phyloP scores from a whole-genome alignment of 2,888 invertebrate species.

The Polyommatus icarus region DNA sequence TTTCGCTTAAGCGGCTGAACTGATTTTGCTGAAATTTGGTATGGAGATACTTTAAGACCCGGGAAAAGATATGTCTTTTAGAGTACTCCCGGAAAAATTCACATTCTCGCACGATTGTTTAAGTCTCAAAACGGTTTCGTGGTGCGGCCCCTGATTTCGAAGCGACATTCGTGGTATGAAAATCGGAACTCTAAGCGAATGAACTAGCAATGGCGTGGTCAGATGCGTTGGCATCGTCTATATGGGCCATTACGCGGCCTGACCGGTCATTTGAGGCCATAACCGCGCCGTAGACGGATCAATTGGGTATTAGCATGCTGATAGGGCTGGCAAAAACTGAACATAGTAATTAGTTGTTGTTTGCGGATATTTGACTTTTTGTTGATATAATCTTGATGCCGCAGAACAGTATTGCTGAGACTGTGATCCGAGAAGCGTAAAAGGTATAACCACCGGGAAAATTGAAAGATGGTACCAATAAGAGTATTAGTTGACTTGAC shows the following conservation, averaged over 20 bases:
- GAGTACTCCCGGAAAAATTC: no score
- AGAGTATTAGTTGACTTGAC: no score
- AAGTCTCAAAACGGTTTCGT: no score
- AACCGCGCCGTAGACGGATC: slow-evolving; percentile 52
- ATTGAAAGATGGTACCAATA: neutral
- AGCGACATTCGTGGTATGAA: neutral
- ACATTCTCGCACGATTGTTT: no score
- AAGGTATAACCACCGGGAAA: neutral
- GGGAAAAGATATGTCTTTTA: no score
- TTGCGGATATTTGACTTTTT: neutral
- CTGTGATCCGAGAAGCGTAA: no score
- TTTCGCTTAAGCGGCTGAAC: no score
- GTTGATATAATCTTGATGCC: no score
- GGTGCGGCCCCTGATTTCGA: no score
- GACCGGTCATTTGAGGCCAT: slow-evolving; percentile 46
- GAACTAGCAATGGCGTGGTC: slow-evolving; percentile 4
- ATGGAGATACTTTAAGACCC: no score
- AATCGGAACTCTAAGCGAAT: neutral
- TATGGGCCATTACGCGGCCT: neutral
- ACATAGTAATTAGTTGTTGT: neutral
- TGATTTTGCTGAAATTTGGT: no score
- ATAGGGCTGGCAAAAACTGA: slow-evolving; percentile 39
- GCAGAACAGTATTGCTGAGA: no score
- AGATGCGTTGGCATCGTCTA: neutral
- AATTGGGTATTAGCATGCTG: slow-evolving; percentile 50